These are phyloP conservation scores for Scaptomyza flava DNA, from an alignment of 2,888 invertebrate species.

Conservation along the genomic window DNA sequence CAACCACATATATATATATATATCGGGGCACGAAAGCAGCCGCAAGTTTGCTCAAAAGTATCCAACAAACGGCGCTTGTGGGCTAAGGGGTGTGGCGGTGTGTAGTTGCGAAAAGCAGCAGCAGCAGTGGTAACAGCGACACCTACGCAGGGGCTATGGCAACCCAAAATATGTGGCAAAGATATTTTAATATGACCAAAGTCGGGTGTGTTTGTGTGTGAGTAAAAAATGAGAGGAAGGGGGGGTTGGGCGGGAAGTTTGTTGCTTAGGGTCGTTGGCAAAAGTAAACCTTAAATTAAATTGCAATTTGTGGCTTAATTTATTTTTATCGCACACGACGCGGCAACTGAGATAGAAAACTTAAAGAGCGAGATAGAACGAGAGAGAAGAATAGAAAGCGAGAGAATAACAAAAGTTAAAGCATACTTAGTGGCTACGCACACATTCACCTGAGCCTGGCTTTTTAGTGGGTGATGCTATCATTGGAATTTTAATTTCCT, in stretches of 20 bases:
- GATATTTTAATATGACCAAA: conserved; percentile 75
- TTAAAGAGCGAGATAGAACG: neutral
- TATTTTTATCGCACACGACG: conserved; percentile 68
- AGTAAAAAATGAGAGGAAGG: neutral
- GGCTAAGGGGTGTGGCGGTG: neutral
- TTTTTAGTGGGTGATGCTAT: conserved; percentile 56
- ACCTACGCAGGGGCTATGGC: conserved; percentile 44
- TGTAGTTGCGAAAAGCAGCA: neutral
- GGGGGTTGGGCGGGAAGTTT: neutral
- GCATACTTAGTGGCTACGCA: conserved; percentile 62
- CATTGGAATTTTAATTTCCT: conserved; percentile 78
- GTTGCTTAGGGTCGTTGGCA: conserved; percentile 28
- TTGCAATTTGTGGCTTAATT: conserved; percentile 78
- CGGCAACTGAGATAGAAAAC: conserved; percentile 44
- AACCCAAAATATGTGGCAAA: conserved; percentile 74
- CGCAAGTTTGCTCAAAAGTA: conserved; percentile 43
- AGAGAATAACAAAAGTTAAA: conserved; percentile 47
- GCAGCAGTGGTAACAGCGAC: conserved; percentile 20
- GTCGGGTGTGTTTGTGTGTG: neutral
- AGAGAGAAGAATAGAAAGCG: neutral
- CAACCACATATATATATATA: conserved; percentile 19
- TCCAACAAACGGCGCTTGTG: conserved; percentile 33
- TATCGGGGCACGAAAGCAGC: conserved; percentile 21
- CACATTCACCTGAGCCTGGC: conserved; percentile 21
- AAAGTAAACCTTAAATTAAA: conserved; percentile 77